Conservation (phyloP, 2,888 invertebrate species). For the Xestia ashworthii region DNA sequence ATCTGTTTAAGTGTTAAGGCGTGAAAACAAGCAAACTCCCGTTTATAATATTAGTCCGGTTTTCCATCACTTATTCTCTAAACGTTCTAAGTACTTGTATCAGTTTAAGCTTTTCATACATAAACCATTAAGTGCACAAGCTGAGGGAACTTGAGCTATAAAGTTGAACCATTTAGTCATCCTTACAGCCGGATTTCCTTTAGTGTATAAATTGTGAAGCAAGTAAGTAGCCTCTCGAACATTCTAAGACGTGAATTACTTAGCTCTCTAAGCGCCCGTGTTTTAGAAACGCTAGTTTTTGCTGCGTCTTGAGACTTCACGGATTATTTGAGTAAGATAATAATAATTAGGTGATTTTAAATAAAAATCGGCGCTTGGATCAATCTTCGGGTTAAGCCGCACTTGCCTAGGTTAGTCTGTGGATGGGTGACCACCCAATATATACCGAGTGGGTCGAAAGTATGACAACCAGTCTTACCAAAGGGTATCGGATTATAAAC, state of each 20-base stretch:
- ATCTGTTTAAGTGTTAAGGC: not conserved
- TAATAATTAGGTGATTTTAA: not conserved
- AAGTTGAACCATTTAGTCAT: constrained; percentile 57
- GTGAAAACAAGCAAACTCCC: too few relatives aligned
- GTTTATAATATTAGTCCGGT: not conserved
- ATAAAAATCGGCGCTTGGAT: too few relatives aligned
- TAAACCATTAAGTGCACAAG: constrained; percentile 35
- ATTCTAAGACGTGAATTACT: constrained; percentile 59
- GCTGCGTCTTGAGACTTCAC: constrained; percentile 7
- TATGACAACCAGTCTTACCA: too few relatives aligned
- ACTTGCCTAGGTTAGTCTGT: too few relatives aligned
- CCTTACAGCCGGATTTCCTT: constrained; percentile 55
- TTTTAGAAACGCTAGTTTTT: constrained; percentile 46
- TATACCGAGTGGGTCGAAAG: too few relatives aligned
- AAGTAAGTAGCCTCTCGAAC: constrained; percentile 56
- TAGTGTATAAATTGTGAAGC: constrained; percentile 56
- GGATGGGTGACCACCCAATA: too few relatives aligned
- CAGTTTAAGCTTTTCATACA: constrained; percentile 32
- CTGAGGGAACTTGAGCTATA: constrained; percentile 43
- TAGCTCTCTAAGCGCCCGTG: constrained; percentile 38
- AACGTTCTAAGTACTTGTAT: constrained; percentile 18
- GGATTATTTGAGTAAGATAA: constrained; percentile 23
- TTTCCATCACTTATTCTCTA: not conserved
- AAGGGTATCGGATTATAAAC: too few relatives aligned
- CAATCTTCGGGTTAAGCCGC: too few relatives aligned